Evolutionary conservation across 1,140 invertebrate species (phyloP), one percentile per base, ranked within the genome.

Genomic region (Rhagoletis zephyria): DNA sequence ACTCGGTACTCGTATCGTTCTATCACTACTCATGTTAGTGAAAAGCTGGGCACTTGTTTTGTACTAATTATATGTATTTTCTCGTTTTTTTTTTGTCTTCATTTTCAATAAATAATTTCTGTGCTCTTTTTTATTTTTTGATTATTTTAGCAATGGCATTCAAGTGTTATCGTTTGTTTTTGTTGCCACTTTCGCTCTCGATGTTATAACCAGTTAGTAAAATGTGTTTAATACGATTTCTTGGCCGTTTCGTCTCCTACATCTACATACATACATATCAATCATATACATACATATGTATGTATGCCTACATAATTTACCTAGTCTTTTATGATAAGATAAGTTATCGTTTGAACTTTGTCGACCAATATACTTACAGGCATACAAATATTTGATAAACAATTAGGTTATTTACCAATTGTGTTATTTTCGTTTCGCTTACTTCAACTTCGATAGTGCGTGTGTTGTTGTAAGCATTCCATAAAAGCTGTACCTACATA

Each of bases 281-380:
- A 30, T 56, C 51, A 56, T 56, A 56, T 56, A 56, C 51, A 56
- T 56, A 56, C 51, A 56, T 56, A 56, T 56, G 51, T 56, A 56
- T 7, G 10, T 56, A 30, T 30, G 61, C 16, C 4, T 63, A 12
- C 16, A 16, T 63, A 63, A 45, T 74, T 74, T 74, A 42, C 40
- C 6, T 48, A 74, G 40, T 14, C 67, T 45, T 48, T 45, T 74
- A 48, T n/a, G 67, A 74, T 74, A 74, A 74, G 67, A 74, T 74
- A 45, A 74, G 45, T 74, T 56, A 16, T 48, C 51, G 51, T 56
- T 10, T 56, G 51, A 56, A 56, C 2, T 56, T 56, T 56, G 51
- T 56, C 51, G 51, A 56, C 51, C 10, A 48, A 14, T 48, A 4
- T 3, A 67, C 9, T 67, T 12, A 65, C n/a, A 74, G 40, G 45